phyloP scores from a whole-genome alignment of 2,888 invertebrate species.

The Acleris holmiana region DNA sequence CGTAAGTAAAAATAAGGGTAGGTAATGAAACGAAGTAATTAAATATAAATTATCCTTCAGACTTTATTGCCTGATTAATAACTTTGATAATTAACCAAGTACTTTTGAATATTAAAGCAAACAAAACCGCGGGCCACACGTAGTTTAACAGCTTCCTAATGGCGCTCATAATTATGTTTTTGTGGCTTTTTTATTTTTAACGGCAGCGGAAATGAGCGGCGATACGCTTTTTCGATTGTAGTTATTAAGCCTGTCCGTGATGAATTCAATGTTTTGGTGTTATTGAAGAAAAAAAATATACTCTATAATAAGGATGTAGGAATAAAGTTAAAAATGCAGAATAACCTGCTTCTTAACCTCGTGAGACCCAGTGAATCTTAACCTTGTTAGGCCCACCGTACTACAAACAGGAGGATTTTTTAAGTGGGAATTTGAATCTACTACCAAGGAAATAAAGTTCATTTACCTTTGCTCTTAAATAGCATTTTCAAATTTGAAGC shows the following conservation, averaged over 20 bases:
- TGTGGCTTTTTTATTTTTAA: conserved; percentile 29
- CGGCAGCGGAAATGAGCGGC: conserved; percentile 35
- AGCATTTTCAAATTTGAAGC: no score
- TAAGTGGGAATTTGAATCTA: no score
- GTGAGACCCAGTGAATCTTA: no score
- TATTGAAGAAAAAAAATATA: conserved; percentile 20
- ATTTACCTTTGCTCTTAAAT: no score
- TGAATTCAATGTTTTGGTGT: conserved; percentile 32
- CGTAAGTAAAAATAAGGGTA: no score
- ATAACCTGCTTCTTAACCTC: no score
- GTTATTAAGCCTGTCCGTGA: conserved; percentile 35
- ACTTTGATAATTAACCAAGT: conserved; percentile 18
- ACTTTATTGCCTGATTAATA: conserved; percentile 24
- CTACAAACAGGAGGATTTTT: no score
- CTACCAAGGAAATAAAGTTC: no score
- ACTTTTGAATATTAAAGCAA: conserved; percentile 28
- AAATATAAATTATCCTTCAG: conserved; percentile 12
- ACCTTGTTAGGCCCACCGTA: no score
- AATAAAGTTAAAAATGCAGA: no score
- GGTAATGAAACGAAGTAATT: neutral
- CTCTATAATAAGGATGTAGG: no score
- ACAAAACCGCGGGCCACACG: conserved; percentile 34
- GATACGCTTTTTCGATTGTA: conserved; percentile 36
- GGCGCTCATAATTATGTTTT: conserved; percentile 33
- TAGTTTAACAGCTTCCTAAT: conserved; percentile 30